Percentiles rank a stretch among this genome's conserved stretches.
phyloP scores from a whole-genome alignment of 2,888 invertebrate species.

The Nasonovia ribisnigri region DNA sequence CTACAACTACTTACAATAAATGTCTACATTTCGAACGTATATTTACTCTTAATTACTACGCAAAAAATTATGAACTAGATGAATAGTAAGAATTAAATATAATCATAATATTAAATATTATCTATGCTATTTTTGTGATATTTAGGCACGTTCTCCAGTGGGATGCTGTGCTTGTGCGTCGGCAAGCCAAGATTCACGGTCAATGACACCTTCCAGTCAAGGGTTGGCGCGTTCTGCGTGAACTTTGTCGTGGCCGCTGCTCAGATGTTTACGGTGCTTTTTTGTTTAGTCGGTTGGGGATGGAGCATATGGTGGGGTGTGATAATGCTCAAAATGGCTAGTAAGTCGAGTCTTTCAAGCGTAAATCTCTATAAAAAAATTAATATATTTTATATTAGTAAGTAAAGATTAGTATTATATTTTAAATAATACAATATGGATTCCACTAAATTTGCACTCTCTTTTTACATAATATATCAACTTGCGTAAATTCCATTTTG shows the following conservation, averaged over 20 bases:
- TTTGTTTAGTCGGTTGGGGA: constrained; percentile 96
- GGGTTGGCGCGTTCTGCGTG: constrained; percentile 86
- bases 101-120: neutral
- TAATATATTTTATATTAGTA: neutral
- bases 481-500: neutral
- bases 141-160: constrained; percentile 90
- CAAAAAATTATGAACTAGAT: neutral
- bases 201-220: constrained; percentile 81
- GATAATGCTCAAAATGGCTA: constrained; percentile 88
- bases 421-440: neutral
- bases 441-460: neutral
- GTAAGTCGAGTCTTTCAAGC: constrained; percentile 75
- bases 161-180: constrained; percentile 87
- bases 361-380: neutral
- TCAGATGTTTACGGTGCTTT: constrained; percentile 93
- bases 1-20: neutral
- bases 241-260: constrained; percentile 88
- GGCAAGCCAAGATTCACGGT: constrained; percentile 90
- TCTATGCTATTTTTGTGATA: neutral
- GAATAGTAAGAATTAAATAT: neutral
- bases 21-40: neutral
- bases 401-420: neutral
- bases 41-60: neutral
- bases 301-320: constrained; percentile 99
- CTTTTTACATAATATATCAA: neutral